Evolutionary conservation across 1,140 invertebrate genomes (phyloP), one percentile per base, ranked within the genome.

Genomic region (Lepeophtheirus salmonis): DNA sequence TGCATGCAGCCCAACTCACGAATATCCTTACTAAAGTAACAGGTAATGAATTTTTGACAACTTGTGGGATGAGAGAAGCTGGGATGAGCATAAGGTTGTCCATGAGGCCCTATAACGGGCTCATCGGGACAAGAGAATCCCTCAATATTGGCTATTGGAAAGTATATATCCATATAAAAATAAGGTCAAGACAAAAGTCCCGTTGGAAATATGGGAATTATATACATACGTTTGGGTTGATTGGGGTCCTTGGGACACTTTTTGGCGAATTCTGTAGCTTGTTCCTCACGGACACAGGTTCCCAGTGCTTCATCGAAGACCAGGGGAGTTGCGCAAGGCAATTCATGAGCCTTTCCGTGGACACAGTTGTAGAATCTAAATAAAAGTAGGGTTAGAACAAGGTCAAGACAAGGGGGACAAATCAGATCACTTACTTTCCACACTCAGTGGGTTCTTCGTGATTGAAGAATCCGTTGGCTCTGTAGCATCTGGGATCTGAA

Each of bases 11-110:
- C 84, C 58, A 88, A 78, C 70, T 89, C 83, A 63, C 86, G 78
- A 1, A 86, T 86, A 60, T 84, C 86, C 17, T 83, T 77, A 4
- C 84, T 84, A 69, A 86, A 89, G 62, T 89, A 73, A 70, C 88
- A 91, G 4, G 89, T 84, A 68, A 89, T 88, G 76, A 87, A 85
- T 61, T 85, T 83, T 70, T 87, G 84, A 71, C 87, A 89, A 68
- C 89, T 84, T 6, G 79, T 80, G 12, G 84, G 83, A 71, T 90
- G 84, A 1, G 84, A 76, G 70, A 81, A 90, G 67, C 85, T 84
- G n/a, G 86, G 85, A 72, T 89, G 86, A 50, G 86, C 82, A 1
- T 86, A 78, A 0, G 75, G 66, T 66, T 81, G 81, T 20, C 84
- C 85, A 65, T 80, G 78, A 3, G 76, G 75, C 66, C 83, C 82